phyloP scores from a whole-genome alignment of 2,888 invertebrate genomes.

The Osmoderma eremita region DNA sequence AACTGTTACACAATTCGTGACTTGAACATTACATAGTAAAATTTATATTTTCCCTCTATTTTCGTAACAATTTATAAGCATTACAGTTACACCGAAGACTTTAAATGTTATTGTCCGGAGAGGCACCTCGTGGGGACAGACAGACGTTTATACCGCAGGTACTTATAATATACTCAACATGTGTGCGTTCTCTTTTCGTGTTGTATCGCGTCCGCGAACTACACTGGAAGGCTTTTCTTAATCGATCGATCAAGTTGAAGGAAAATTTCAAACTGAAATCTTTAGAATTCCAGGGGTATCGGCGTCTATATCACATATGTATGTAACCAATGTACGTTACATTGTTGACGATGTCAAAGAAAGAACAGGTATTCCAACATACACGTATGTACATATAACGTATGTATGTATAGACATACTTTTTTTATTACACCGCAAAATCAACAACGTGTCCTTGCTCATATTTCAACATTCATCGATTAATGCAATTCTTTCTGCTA shows the following conservation, averaged over 20 bases:
- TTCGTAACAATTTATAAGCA: constrained; percentile 10
- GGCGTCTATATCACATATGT: neutral
- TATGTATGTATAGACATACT: neutral
- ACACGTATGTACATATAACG: constrained; percentile 1
- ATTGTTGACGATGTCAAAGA: neutral
- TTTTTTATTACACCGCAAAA: neutral
- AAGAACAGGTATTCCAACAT: neutral
- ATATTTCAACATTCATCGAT: neutral
- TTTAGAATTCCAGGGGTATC: neutral
- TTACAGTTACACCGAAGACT: constrained; percentile 16
- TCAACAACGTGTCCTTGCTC: constrained; percentile 15
- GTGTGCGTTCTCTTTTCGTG: neutral
- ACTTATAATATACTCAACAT: neutral
- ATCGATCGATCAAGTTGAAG: constrained; percentile 1
- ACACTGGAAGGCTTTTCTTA: neutral
- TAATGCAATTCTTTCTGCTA: neutral
- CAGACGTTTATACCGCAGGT: neutral
- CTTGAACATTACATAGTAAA: too few species aligned
- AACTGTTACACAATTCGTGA: too few species aligned
- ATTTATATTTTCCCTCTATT: too few species aligned
- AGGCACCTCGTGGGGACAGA: constrained; percentile 16
- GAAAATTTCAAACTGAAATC: constrained; percentile 6
- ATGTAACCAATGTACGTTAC: constrained; percentile 8
- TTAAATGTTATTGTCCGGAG: constrained; percentile 31
- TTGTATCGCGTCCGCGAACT: neutral